Evolutionary conservation across 2,888 invertebrate species (phyloP), one percentile per base, ranked within the genome.

Genomic region (Lasioglossum marginatum): DNA sequence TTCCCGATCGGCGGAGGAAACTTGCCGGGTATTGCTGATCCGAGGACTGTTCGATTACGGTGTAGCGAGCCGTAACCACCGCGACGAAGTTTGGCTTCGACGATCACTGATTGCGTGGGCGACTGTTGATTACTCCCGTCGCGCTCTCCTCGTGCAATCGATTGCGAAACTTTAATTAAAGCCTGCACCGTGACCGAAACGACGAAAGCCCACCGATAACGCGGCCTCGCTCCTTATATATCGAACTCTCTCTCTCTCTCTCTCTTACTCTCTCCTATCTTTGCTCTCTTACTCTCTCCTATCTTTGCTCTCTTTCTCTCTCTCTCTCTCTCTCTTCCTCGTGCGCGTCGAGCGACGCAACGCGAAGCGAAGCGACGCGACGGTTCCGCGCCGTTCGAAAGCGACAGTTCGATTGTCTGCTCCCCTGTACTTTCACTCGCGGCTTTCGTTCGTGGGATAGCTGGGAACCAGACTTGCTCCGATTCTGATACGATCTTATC

Each of bases 131-230:
- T 92, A 89, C 90, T 89, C 85, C 81, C 86, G 86, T 89, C 85
- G 86, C 83, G 89, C 85, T 86, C 85, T 82, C 82, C 75, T 83
- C 86, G 83, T 73, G 85, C 88, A 88, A 90, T 90, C 89, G 87
- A 90, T 92, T 90, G 92, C 88, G 86, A 91, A 92, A 92, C 88
- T 92, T 92, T 90, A 91, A 92, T 92, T 92, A 92, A 92, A 89
- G 88, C 85, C 87, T 82, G 84, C 85, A 85, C 84, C 89, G 88
- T 88, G 88, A 89, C 85, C 90, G 87, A 90, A 87, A 90, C 87
- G 90, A 86, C 86, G 77, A 82, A 63, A 75, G 78, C 78, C 71
- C 83, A 74, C 66, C 89, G 88, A 88, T 86, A 88, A 86, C 87
- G 81, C 78, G 66, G 45, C 77, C 48, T 60, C 76, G 82, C 81